Base-by-base conservation (phyloP, 2,797 vertebrate genomes). In the Tapera naevia region DNA sequence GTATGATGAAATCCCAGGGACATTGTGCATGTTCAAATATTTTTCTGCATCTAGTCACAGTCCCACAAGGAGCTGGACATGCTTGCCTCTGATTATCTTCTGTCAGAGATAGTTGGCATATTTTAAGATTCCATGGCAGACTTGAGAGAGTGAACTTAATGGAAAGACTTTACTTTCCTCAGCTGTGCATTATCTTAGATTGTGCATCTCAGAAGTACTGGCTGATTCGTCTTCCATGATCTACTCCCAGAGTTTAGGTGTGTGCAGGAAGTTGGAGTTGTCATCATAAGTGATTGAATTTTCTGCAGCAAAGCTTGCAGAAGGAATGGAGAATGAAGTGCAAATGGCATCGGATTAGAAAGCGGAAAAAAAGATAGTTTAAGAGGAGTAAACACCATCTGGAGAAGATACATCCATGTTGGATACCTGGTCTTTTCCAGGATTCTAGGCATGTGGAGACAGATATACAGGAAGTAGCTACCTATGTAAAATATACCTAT, bases 391-490 rank as follows among this genome's bases (percentile, higher is more conserved):
- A 27, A 22, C 13, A 51, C 6, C 5, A 5, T 19, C 19, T 51
- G 66, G 50, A 75, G 17, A 21, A 62, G 35, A 27, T 23, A 17
- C 8, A 25, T 62, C 7, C 4, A 0, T 11, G 13, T 4, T 69
- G 54, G 37, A 35, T 35, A 28, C 5, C 32, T 45, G 14, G 10
- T 10, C 28, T 80, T 88, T 72, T 57, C 53, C 23, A 15, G 17
- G 30, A 37, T 84, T 13, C 35, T 1, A 3, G 17, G 13, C 0
- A 1, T 7, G 8, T 5, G 6, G 17, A 21, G 41, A 48, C 2
- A 9, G 35, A 58, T 32, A 11, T 39, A 46, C 13, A 58, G 71
- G 32, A 89, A 60, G 64, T 3, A 56, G 17, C 37, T 61, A 43
- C 35, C 24, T 64, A 5, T 54, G 37, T 41, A 78, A 88, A 91